Percentiles rank a stretch among this genome's conserved stretches.
phyloP scores from a whole-genome alignment of 30 jellyfish, hydroid and myxozoan species.

The Pelagia noctiluca region DNA sequence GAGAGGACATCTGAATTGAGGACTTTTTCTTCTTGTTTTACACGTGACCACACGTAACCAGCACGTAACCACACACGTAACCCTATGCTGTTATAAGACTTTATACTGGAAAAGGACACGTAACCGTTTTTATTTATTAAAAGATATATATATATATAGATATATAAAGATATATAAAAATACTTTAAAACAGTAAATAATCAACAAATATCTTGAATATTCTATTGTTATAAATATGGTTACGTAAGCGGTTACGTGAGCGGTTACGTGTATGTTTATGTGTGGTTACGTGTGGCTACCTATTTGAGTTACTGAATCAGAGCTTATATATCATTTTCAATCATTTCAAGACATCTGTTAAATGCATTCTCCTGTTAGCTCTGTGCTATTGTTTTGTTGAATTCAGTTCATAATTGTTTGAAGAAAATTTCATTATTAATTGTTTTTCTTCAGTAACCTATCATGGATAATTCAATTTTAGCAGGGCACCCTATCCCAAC shows the following conservation, averaged over 20 bases:
- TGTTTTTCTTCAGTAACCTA: background rate
- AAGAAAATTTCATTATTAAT: too few relatives aligned
- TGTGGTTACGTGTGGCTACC: slow-evolving; percentile 12
- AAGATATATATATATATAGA: background rate
- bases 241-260: background rate
- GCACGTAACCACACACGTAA: slow-evolving; percentile 28
- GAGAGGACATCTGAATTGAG: slow-evolving; percentile 1
- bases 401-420: background rate
- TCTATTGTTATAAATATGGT: slow-evolving; percentile 10
- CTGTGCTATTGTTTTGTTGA: background rate
- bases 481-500: slow-evolving; percentile 5
- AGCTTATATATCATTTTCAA: background rate
- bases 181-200: background rate
- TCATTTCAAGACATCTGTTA: background rate
- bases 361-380: background rate
- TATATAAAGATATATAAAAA: background rate
- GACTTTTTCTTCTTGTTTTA: background rate
- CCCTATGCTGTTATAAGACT: slow-evolving; percentile 15
- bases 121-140: background rate
- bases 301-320: background rate
- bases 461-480: background rate
- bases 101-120: slow-evolving; percentile 17
- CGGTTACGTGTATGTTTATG: background rate
- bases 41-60: slow-evolving; percentile 24
- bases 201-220: slow-evolving; percentile 1